Percentiles rank a stretch among this genome's conserved stretches.
Evolutionary conservation across 2,888 invertebrate genomes (phyloP).

Genomic region (Matsumyia berberina): DNA sequence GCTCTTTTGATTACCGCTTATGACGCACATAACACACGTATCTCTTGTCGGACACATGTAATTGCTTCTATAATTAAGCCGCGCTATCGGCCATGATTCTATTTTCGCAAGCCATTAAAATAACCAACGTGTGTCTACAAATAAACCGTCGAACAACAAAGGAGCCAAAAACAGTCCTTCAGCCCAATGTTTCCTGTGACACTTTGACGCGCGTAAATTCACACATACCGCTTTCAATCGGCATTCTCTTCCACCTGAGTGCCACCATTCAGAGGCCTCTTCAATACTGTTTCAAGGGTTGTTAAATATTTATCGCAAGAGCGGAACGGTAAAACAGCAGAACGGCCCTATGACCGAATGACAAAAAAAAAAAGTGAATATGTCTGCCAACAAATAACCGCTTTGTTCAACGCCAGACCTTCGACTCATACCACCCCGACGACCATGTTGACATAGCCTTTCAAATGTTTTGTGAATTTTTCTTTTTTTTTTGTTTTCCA

Average conservation of each 20-base stretch:
- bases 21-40: neutral
- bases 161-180: conserved; percentile 20
- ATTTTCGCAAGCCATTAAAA: neutral
- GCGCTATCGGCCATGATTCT: neutral
- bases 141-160: neutral
- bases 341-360: neutral
- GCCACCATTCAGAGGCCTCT: conserved; percentile 25
- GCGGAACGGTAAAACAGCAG: neutral
- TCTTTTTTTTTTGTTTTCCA: conserved; percentile 22
- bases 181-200: conserved; percentile 34
- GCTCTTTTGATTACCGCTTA: neutral
- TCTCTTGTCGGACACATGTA: neutral
- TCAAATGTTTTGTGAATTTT: conserved; percentile 28
- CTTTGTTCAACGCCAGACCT: conserved; percentile 36
- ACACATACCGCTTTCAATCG: conserved; percentile 8
- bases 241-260: conserved; percentile 20
- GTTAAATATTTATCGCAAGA: conserved; percentile 47
- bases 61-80: neutral
- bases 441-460: conserved; percentile 43
- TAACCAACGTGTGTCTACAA: conserved; percentile 1
- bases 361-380: conserved; percentile 32
- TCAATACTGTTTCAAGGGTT: conserved; percentile 49
- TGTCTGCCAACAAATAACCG: conserved; percentile 61
- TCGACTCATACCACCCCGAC: conserved; percentile 14
- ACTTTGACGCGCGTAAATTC: conserved; percentile 48